These are phyloP conservation scores for Phymorhynchus buccinoides DNA, from an alignment of 1,140 invertebrate genomes.

Conservation along the genomic window DNA sequence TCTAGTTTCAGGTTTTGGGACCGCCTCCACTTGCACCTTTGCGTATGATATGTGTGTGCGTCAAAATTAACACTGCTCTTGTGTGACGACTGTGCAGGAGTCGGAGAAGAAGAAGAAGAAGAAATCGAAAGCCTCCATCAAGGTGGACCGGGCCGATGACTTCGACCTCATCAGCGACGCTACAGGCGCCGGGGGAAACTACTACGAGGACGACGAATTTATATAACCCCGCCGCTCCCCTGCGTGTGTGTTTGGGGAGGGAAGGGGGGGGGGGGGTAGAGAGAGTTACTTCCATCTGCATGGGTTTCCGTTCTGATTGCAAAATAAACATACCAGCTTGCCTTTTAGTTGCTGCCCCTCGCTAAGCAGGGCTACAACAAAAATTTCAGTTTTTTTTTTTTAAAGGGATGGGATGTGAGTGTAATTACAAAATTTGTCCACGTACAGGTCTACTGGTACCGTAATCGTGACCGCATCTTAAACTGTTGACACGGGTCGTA, in stretches of 20 bases:
- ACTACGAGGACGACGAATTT: slow-evolving; percentile 51
- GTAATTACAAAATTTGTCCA: too few species aligned
- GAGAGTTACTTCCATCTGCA: not conserved
- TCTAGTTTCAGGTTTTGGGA: too few species aligned
- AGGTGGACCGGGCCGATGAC: slow-evolving; percentile 47
- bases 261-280: too few species aligned
- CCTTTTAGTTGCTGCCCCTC: not conserved
- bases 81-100: slow-evolving; percentile 31
- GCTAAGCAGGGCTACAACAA: not conserved
- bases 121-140: slow-evolving; percentile 44
- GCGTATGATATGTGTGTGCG: too few species aligned
- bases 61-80: too few species aligned
- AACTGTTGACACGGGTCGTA: too few species aligned
- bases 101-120: slow-evolving; percentile 54
- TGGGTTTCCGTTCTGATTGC: not conserved
- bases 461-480: too few species aligned
- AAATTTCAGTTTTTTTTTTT: not conserved
- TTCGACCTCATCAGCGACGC: slow-evolving; percentile 46
- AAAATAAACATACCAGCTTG: slow-evolving; percentile 6
- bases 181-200: slow-evolving; percentile 42
- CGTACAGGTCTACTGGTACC: too few species aligned
- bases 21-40: too few species aligned
- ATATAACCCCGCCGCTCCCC: slow-evolving; percentile 39
- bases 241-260: too few species aligned
- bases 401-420: not conserved